Evolutionary conservation across 1,140 invertebrate species (phyloP), one percentile per base, ranked within the genome.

Genomic region (Tenebrio molitor): DNA sequence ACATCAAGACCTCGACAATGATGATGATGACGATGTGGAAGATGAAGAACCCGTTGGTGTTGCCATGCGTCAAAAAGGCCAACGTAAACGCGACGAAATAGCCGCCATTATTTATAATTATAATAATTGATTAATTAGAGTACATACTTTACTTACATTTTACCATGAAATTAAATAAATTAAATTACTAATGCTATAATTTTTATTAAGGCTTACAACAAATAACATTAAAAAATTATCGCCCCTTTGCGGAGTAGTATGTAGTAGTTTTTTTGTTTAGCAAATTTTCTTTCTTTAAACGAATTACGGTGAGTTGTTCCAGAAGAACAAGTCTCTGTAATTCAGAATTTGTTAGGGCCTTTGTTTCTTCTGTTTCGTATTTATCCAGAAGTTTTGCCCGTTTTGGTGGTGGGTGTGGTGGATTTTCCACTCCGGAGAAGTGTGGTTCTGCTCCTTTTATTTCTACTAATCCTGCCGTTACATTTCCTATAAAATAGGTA

Each of bases 311-410:
- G 12, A 73, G 66, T 19, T 73, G 71, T 65, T 73, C 71, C 58
- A 69, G 34, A 23, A 73, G 46, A 17, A 73, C 71, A 39, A 73
- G 50, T 62, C 71, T 46, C 34, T 69, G 65, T 42, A 73, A 53
- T 65, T 73, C 65, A 62, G 63, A 16, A 25, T 14, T 66, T 5
- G 19, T 71, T 19, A 71, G 33, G 4, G n/a, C n/a, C 23, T 39
- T 71, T 12, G 69, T 65, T 23, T 65, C 69, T 15, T 71, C 69
- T 5, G 53, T 50, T 71, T 71, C 53, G 8, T 71, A 39, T 12
- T 7, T 5, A 12, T 12, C 12, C 12, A 39, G 12, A 2, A 39
- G 6, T 39, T 7, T 7, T 39, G 36, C 2, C 36, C 36, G 5
- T 39, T 12, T 39, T 12, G 36, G 4, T 7, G 6, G 6, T 39